A percentile compares a stretch with the other conserved stretches of the same genome.
Conservation (phyloP, 2,113 vertebrate genomes). For the Accipiter cooperii region DNA sequence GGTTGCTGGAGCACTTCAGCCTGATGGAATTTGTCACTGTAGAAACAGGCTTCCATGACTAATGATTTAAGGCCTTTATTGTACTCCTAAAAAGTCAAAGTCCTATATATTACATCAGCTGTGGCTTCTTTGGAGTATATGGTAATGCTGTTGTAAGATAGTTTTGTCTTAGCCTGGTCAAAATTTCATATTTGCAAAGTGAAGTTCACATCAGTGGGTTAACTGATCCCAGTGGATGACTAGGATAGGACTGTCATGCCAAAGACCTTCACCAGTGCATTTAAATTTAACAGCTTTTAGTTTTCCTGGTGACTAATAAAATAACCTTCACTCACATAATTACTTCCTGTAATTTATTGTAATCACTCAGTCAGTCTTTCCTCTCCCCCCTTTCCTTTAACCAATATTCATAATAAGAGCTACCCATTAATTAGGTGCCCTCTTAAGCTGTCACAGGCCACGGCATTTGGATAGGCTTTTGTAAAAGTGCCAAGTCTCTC, state of each 20-base stretch:
- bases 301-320: constrained; percentile 7
- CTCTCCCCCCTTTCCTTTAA: not conserved
- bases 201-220: not conserved
- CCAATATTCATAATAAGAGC: constrained; percentile 8
- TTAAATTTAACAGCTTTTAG: not conserved
- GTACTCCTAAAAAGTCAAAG: not conserved
- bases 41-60: not conserved
- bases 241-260: not conserved
- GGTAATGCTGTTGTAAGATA: not conserved
- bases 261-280: not conserved
- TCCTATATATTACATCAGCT: not conserved
- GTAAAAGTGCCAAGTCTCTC: constrained; percentile 34
- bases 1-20: not conserved
- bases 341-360: constrained; percentile 37
- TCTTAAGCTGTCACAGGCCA: constrained; percentile 48
- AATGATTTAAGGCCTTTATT: not conserved
- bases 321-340: not conserved
- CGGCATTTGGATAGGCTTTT: not conserved
- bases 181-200: not conserved
- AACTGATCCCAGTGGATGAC: not conserved
- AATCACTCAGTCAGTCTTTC: not conserved
- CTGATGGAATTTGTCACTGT: constrained; percentile 16
- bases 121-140: not conserved
- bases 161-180: not conserved
- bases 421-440: constrained; percentile 34